Evolutionary conservation across 2,113 vertebrate species (phyloP), one percentile per base, ranked within the genome.

Genomic region (Lophura nycthemera): DNA sequence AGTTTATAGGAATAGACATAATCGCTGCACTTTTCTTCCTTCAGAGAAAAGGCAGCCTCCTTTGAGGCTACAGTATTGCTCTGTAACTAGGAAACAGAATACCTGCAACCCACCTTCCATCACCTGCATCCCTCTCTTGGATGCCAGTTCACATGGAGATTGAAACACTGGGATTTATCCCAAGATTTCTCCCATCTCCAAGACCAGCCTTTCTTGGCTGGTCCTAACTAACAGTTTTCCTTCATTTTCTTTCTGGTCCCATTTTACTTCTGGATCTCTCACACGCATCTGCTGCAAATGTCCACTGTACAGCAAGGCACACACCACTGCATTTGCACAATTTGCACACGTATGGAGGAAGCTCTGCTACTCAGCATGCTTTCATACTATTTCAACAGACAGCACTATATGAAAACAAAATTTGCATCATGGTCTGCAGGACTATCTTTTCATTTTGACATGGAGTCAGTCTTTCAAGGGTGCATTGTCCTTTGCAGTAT

Each of bases 1-100:
- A 94, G 92, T 96, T 96, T 92, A 92, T 73, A 92, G 85, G 72
- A 93, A 93, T 36, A 95, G 92, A 83, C 92, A 94, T 93, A 93
- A 91, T 86, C 92, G 80, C 48, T 61, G 78, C 61, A 90, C 86
- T 91, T 95, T 89, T 81, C 59, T 82, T 86, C 65, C 82, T 89
- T 47, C 70, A 90, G 59, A 94, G 80, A 88, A 94, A 93, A 93
- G 82, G 42, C 83, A 93, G 34, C 27, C 17, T 86, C 82, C 69
- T 91, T 87, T 92, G 88, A 93, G 78, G 67, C 88, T 91, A 57
- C 34, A 65, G 69, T 81, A 92, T 67, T 30, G n/a, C 73, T 73
- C 76, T 80, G 50, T 74, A 67, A 63, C 82, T 75, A 36, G 71
- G 60, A 91, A 92, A 75, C 32, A 70, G 65, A 92, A 34, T 79